These are phyloP conservation scores for Apostichopus parvimensis DNA, from an alignment of 35 echinoderm and acorn worm species.

Conservation along the genomic window DNA sequence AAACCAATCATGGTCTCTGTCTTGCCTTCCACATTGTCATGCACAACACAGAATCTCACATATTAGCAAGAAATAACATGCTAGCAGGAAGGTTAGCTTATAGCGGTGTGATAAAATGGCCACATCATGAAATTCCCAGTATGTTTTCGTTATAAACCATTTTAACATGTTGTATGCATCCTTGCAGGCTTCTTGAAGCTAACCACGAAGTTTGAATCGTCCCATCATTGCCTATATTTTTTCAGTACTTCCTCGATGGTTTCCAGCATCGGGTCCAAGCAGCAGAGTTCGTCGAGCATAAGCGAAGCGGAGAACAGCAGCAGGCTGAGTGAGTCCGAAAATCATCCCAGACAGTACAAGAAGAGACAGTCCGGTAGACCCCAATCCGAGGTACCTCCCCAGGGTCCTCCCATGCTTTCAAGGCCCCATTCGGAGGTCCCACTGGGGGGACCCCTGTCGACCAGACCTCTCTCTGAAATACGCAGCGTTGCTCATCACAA, in stretches of 20 bases:
- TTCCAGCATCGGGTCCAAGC: slow-evolving; percentile 41
- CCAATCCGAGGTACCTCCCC: background rate
- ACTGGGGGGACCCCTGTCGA: background rate
- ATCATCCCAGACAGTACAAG: slow-evolving; percentile 44
- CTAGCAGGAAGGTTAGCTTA: no score
- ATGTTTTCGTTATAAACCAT: no score
- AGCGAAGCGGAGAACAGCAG: slow-evolving; percentile 36
- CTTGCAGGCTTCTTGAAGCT: background rate
- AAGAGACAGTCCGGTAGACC: slow-evolving; percentile 33
- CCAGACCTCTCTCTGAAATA: background rate
- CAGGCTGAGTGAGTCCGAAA: slow-evolving; percentile 49
- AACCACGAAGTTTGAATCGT: background rate
- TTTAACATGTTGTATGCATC: no score
- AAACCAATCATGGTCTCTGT: no score
- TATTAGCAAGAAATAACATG: background rate
- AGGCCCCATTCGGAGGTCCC: background rate
- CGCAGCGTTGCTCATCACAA: background rate
- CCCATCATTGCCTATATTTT: background rate
- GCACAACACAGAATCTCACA: no score
- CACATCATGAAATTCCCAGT: no score
- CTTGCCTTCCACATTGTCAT: no score
- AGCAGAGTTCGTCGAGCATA: slow-evolving; percentile 38
- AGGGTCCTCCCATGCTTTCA: background rate
- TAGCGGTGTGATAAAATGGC: no score
- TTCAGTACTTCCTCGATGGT: slow-evolving; percentile 37